Evolutionary conservation across 2,888 invertebrate species (phyloP).

Genomic region (Gortyna flavago): DNA sequence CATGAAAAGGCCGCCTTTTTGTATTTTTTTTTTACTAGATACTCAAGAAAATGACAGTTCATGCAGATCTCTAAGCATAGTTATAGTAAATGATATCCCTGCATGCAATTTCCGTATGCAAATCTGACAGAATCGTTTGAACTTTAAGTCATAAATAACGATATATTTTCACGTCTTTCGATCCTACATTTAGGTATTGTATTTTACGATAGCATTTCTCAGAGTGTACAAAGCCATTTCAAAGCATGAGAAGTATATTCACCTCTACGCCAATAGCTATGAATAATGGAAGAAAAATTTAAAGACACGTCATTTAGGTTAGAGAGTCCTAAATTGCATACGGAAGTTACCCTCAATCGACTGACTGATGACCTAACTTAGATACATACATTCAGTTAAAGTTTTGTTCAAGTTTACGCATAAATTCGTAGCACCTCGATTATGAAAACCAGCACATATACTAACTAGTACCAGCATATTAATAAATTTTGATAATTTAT

Average conservation of each 20-base stretch:
- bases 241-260: conserved; percentile 8
- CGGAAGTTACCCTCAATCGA: conserved; percentile 38
- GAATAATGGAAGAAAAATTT: conserved; percentile 15
- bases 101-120: conserved; percentile 18
- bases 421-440: conserved; percentile 36
- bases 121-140: conserved; percentile 5
- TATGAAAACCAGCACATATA: conserved; percentile 27
- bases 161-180: conserved; percentile 1
- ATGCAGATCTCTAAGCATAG: background rate
- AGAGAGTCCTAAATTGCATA: conserved; percentile 15
- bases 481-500: conserved; percentile 38
- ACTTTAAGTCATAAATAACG: conserved; percentile 1
- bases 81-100: background rate
- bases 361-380: conserved; percentile 14
- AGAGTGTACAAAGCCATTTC: background rate
- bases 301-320: conserved; percentile 8
- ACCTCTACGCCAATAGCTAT: background rate
- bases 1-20: background rate
- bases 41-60: background rate
- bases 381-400: background rate
- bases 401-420: conserved; percentile 30
- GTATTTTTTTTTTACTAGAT: background rate
- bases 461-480: conserved; percentile 6
- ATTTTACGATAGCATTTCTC: conserved; percentile 1
- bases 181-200: background rate